A percentile compares a stretch with the other conserved stretches of the same genome.
Evolutionary conservation across 2,888 invertebrate species (phyloP).

Genomic region (Reticulitermes lucifugus): DNA sequence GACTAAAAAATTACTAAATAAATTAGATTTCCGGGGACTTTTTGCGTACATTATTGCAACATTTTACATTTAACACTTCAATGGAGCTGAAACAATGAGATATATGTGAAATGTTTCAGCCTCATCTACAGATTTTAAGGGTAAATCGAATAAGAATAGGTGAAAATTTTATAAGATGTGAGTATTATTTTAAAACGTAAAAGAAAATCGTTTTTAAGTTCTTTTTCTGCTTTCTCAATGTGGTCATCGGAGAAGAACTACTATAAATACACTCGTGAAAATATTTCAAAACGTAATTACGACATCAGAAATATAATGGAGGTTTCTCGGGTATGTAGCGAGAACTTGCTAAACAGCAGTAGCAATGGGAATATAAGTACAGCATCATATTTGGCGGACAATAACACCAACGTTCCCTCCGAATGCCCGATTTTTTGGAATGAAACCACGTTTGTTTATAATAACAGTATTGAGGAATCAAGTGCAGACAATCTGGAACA

Average conservation of each 20-base stretch:
- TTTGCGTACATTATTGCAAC: too few species aligned
- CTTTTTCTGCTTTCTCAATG: background rate
- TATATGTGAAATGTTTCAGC: too few species aligned
- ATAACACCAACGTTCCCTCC: background rate
- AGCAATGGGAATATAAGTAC: background rate
- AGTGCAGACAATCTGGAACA: background rate
- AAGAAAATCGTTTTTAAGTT: background rate
- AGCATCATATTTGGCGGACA: background rate
- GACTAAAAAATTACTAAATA: too few species aligned
- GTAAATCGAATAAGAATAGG: too few species aligned
- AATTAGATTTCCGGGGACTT: too few species aligned
- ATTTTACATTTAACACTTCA: too few species aligned
- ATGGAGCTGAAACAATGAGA: too few species aligned
- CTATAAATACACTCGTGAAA: background rate
- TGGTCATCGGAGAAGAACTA: background rate
- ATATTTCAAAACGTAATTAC: background rate
- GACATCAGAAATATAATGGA: background rate
- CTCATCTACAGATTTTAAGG: too few species aligned
- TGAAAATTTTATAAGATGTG: too few species aligned
- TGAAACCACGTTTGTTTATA: background rate
- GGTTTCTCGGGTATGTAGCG: background rate
- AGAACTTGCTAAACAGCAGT: background rate
- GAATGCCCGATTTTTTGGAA: background rate
- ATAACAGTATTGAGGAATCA: background rate
- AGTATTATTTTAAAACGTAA: too few species aligned